phyloP scores from a whole-genome alignment of 1,140 invertebrate genomes.

The Drusus annulatus region DNA sequence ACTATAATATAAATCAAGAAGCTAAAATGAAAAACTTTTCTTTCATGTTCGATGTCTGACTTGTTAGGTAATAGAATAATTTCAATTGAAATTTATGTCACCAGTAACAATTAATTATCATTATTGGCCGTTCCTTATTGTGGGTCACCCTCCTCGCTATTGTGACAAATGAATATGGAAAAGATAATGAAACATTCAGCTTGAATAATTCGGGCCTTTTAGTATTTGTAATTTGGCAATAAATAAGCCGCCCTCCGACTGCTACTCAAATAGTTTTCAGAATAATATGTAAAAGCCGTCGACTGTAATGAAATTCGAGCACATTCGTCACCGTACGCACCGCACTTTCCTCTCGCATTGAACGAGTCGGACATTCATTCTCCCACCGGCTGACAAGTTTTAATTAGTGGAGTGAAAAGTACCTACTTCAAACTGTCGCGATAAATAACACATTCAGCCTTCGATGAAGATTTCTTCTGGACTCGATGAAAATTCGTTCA shows the following conservation, averaged over 20 bases:
- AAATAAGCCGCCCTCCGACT: not conserved
- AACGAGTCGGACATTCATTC: not conserved
- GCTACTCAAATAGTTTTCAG: not conserved
- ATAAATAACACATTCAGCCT: not conserved
- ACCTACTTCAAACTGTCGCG: not conserved
- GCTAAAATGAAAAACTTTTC: no score
- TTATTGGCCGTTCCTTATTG: no score
- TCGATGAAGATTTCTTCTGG: not conserved
- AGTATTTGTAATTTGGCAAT: constrained; percentile 18
- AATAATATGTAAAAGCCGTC: not conserved
- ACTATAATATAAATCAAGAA: no score
- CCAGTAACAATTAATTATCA: no score
- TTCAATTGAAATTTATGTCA: no score
- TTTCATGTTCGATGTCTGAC: no score
- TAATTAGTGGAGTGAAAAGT: constrained; percentile 25
- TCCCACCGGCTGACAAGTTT: not conserved
- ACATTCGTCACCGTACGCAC: not conserved
- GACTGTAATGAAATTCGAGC: not conserved
- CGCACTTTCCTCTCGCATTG: not conserved
- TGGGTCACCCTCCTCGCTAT: not conserved
- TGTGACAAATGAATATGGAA: constrained; percentile 9
- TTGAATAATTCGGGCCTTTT: not conserved
- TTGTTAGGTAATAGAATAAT: no score
- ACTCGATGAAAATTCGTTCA: no score
- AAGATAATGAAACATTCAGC: constrained; percentile 1